Evolutionary conservation across 2,888 invertebrate species (phyloP), one percentile per base, ranked within the genome.

Genomic region (Cordilura impudica): DNA sequence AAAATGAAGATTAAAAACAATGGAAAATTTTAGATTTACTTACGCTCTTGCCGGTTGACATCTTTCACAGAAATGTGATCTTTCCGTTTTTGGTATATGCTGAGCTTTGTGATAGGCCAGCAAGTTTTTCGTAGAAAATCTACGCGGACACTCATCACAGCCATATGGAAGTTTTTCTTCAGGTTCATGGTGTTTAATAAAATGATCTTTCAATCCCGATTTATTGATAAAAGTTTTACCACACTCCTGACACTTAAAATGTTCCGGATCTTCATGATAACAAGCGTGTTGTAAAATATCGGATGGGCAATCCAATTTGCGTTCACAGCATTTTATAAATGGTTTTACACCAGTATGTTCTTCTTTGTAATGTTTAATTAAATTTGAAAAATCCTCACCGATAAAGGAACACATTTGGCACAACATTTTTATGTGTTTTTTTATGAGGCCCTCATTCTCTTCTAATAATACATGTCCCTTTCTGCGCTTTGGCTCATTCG

Each of bases 251-350:
- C 89, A 89, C 63, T 88, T 89, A 14, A 89, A 90, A 51, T 87
- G 87, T 56, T 89, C 87, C 0, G 90, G 90, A 83, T 90, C 86
- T 49, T 88, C 83, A 75, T 90, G 90, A n/a, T 87, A 85, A 16
- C 88, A 84, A 2, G 89, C 89, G 78, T 90, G 90, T 60, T 90
- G 89, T 2, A 89, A 85, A 12, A 90, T 83, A 0, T 87, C 83
- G 10, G 87, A 86, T 16, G 89, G 86, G 72, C 88, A 88, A 58
- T 86, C 88, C 0, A 89, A 83, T 78, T 89, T 89, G 0, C 87
- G 87, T 1, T 88, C 88, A 54, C 90, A 90, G 60, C 90, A 90
- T 39, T 86, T 84, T 0, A 89, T 84, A 77, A 86, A 89, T 0
- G 87, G 86, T 8, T 86, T 84, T 3, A 84, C 82, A 26, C 82